Conservation (phyloP, 2,113 vertebrate species). For the Cranoglanis bouderius region DNA sequence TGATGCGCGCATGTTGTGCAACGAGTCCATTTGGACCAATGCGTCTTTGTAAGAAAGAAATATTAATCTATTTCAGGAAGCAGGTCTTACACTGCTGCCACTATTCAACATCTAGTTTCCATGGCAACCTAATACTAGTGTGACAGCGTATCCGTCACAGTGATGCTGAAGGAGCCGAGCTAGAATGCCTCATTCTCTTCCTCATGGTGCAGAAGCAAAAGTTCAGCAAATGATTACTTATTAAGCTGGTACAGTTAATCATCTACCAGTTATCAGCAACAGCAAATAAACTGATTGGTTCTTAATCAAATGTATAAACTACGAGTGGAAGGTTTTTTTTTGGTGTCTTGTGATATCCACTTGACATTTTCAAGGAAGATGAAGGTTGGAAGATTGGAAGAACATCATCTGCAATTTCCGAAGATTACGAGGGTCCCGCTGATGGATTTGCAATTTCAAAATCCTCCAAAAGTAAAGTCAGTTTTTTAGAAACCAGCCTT, state of each 20-base stretch:
- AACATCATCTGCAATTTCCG: background rate
- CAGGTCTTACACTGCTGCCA: conserved; percentile 56
- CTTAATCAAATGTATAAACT: background rate
- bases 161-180: conserved; percentile 43
- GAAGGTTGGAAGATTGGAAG: background rate
- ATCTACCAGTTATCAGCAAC: background rate
- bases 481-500: too few species aligned
- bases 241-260: background rate
- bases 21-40: conserved; percentile 44
- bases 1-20: background rate
- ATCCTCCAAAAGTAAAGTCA: too few species aligned
- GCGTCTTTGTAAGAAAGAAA: conserved; percentile 53
- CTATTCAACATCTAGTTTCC: conserved; percentile 70
- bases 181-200: conserved; percentile 25
- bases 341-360: too few species aligned
- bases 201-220: conserved; percentile 18
- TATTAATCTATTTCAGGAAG: conserved; percentile 63
- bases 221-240: background rate
- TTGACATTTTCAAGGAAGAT: background rate
- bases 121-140: conserved; percentile 64
- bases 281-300: background rate
- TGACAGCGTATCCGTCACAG: conserved; percentile 52
- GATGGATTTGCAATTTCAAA: background rate
- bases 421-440: background rate
- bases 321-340: background rate